These are phyloP conservation scores for Lepus oiostolus DNA, from an alignment of 2,797 vertebrate species.

Conservation along the genomic window DNA sequence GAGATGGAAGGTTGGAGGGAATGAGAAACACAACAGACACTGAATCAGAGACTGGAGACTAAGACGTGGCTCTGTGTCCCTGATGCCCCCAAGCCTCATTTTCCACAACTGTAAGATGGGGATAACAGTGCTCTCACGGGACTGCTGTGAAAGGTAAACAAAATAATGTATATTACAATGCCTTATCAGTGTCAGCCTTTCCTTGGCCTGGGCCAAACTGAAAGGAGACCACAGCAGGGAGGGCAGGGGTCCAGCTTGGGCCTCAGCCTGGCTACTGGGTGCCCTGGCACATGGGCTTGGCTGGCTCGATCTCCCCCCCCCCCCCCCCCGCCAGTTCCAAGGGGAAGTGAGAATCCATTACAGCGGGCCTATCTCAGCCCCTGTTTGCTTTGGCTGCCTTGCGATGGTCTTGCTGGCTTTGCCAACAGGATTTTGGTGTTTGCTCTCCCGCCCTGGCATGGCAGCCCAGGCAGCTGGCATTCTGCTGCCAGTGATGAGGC, in stretches of 20 bases:
- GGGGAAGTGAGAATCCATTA: not conserved
- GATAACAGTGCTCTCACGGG: not conserved
- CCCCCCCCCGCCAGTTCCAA: not conserved
- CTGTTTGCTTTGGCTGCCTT: slow-evolving; percentile 79
- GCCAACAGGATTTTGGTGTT: slow-evolving; percentile 85
- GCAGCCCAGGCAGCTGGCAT: slow-evolving; percentile 73
- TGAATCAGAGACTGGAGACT: not conserved
- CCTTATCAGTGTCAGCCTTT: not conserved
- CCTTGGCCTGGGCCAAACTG: not conserved
- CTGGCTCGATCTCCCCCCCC: not conserved
- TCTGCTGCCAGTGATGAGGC: slow-evolving; percentile 44
- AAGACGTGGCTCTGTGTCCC: not conserved
- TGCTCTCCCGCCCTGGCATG: slow-evolving; percentile 73
- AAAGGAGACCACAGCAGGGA: not conserved
- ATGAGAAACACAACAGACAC: not conserved
- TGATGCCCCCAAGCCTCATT: not conserved
- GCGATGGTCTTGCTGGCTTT: slow-evolving; percentile 55
- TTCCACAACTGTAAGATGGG: slow-evolving; percentile 23
- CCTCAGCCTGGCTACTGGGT: not conserved
- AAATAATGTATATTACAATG: not conserved
- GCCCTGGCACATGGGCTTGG: not conserved
- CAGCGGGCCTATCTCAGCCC: slow-evolving; percentile 18
- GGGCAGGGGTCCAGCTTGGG: not conserved
- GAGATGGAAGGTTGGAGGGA: not conserved
- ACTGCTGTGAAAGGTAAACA: not conserved